phyloP scores from a whole-genome alignment of 2,113 vertebrate genomes.

The Cynopterus brachyotis region DNA sequence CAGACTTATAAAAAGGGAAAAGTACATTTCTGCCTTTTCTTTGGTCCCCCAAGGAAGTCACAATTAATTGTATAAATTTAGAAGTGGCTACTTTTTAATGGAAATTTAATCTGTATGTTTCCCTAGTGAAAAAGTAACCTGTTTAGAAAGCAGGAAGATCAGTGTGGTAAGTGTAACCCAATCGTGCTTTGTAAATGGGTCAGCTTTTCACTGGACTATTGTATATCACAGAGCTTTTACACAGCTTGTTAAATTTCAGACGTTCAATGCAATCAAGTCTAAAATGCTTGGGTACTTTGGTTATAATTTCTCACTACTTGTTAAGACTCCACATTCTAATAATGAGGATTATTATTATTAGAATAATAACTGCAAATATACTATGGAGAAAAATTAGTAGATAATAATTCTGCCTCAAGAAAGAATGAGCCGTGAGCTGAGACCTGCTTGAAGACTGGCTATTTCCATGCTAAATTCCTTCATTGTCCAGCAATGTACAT shows the following conservation, averaged over 20 bases:
- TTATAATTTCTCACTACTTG: neutral
- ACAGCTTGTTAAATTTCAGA: conserved; percentile 31
- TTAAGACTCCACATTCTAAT: neutral
- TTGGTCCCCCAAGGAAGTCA: neutral
- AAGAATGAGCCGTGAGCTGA: neutral
- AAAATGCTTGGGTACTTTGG: neutral
- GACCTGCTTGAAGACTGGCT: neutral
- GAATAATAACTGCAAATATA: neutral
- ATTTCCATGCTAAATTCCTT: neutral
- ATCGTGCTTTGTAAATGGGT: conserved; percentile 25
- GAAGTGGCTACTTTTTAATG: conserved; percentile 45
- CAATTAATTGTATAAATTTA: conserved; percentile 30
- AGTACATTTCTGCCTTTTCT: neutral
- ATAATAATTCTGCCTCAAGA: conserved; percentile 30
- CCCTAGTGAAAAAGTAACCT: conserved; percentile 33
- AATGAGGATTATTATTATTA: neutral
- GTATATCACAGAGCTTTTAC: neutral
- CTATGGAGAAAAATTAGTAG: conserved; percentile 38
- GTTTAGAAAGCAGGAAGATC: conserved; percentile 44
- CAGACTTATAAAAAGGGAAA: neutral
- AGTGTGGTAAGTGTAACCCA: conserved; percentile 25
- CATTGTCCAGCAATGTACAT: neutral
- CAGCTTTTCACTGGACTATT: neutral
- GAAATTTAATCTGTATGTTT: conserved; percentile 39
- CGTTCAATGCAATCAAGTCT: neutral